Evolutionary conservation across 2,888 invertebrate species (phyloP), one percentile per base, ranked within the genome.

Genomic region (Encarsia formosa): DNA sequence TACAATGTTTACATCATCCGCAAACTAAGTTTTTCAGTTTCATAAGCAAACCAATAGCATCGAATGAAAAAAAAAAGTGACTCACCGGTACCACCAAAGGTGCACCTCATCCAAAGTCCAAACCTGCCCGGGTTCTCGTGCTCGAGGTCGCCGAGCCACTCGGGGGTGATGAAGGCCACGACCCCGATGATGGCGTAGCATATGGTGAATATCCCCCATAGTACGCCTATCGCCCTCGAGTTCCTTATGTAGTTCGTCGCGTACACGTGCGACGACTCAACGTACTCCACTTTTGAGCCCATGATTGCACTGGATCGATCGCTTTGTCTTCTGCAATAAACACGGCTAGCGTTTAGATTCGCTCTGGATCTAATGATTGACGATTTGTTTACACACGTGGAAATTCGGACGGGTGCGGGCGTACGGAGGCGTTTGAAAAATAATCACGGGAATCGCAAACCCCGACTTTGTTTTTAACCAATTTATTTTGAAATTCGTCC

Each of bases 131-230:
- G 89, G 67, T 87, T 88, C 63, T 91, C 88, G 59, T 90, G 87
- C 63, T 88, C 86, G 63, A 86, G 78, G 76, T 89, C 88, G 11
- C 90, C 90, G 57, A 92, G 82, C 93, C 93, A 90, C 77, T 94
- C 88, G 37, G 95, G 95, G 57, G 96, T 96, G 52, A 97, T 87
- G 75, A 98, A 95, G 4, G 94, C 91, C 26, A 98, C 93, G 63
- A 92, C 86, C 66, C 89, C 88, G 69, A 99, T 93, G 69, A 98
- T 94, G 59, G 93, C 92, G 75, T 93, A 96, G 77, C 96, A 96
- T 71, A 97, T 90, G 61, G 94, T 92, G 77, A 98, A 96, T 70
- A 98, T 91, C 58, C 91, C 96, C 98, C 98, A 98, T 62, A 97
- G 81, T 56, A 97, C 95, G 45, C 94, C 95, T 59, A 98, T 92